Percentiles rank a stretch among this genome's conserved stretches.
These are phyloP conservation scores for Stichopus horrens DNA, from an alignment of 53 echinoderm and acorn worm species.

Conservation along the genomic window DNA sequence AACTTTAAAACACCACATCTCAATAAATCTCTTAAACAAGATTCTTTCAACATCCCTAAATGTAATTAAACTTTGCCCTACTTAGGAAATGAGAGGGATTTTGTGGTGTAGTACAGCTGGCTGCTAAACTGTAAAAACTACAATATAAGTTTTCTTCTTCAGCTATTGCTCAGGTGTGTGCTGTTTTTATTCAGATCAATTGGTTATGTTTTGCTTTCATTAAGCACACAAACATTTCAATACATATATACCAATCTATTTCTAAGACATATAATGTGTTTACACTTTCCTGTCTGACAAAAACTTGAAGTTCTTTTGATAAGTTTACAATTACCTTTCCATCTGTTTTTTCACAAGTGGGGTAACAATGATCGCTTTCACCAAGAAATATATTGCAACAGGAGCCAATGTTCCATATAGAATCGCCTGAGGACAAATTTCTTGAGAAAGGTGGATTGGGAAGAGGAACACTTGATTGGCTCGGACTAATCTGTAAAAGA, in stretches of 20 bases:
- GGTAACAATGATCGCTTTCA: constrained; percentile 76
- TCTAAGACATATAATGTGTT: neutral
- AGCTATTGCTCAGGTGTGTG: too few species aligned
- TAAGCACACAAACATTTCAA: neutral
- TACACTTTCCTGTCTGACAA: too few species aligned
- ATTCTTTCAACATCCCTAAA: too few species aligned
- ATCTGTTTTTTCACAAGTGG: constrained; percentile 80
- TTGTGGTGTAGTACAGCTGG: too few species aligned
- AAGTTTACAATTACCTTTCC: constrained; percentile 64
- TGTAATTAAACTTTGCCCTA: too few species aligned
- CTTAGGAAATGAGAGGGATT: too few species aligned
- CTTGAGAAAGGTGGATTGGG: constrained; percentile 91
- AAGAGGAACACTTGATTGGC: constrained; percentile 83
- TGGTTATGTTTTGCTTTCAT: neutral
- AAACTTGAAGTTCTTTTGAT: neutral
- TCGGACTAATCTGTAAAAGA: constrained; percentile 66
- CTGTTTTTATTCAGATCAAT: neutral
- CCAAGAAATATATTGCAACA: constrained; percentile 73
- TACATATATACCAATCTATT: neutral
- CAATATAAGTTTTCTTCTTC: too few species aligned
- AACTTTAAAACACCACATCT: too few species aligned
- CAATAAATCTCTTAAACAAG: too few species aligned
- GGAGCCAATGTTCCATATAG: constrained; percentile 89
- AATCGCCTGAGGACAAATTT: constrained; percentile 83
- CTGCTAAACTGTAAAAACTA: too few species aligned